Base-by-base conservation (phyloP, 2,888 invertebrate species). In the Harpalus rufipes region DNA sequence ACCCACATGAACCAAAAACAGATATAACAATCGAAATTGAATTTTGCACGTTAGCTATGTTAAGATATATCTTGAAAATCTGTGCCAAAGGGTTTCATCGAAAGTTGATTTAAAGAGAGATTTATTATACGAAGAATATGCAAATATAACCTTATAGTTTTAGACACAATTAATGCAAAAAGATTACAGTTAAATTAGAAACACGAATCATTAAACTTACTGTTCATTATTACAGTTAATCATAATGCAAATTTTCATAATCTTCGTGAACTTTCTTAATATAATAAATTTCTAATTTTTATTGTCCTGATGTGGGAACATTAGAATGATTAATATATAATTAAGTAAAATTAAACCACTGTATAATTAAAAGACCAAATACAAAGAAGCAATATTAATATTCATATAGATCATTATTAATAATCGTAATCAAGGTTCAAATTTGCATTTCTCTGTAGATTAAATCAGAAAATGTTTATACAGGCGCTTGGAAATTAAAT, bases 341-440 rank as follows among this genome's bases (percentile, higher is more conserved):
- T 74, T 44, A 44, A 41, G 72, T 3, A 44, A 74, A 74, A 44
- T 74, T 44, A 74, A 41, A 16, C 44, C 18, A n/a, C 16, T 4
- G 18, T 14, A 18, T 44, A 74, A 74, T 74, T 41, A 74, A 18
- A 41, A 41, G 8, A 16, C 72, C 41, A 74, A 74, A 41, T 74
- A 74, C 72, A 74, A 74, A 74, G 72, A 58, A 78, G 56, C 32
- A 32, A 78, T 32, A 78, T 78, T 58, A 78, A 78, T 78, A 78
- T 78, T 78, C 78, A 78, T 78, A 39, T 78, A 78, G n/a, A 78
- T 78, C 56, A 56, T n/a, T 78, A 56, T 56, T 78, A 78, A 74
- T 74, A 74, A 58, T 58, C 78, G 58, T 78, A 78, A 78, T 78
- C 78, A 78, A 32, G 25, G 58, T 7, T 58, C 14, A 8, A 56